These are phyloP conservation scores for Hypotaenidia okinawae DNA, from an alignment of 2,797 vertebrate species.

Conservation along the genomic window DNA sequence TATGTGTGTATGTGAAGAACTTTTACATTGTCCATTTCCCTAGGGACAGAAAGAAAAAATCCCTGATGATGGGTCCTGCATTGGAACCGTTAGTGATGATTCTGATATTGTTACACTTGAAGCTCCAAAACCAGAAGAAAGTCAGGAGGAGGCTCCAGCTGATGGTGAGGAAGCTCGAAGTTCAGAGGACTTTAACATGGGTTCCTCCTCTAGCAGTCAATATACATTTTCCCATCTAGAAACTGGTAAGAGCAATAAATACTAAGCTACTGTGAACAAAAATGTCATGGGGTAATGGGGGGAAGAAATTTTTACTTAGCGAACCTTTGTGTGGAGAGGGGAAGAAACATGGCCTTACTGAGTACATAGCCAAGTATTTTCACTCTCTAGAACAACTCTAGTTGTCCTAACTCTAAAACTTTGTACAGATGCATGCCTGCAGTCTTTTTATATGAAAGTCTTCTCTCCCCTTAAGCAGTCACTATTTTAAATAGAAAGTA, in stretches of 20 bases:
- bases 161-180: constrained; percentile 62
- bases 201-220: constrained; percentile 94
- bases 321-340: not conserved
- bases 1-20: not conserved
- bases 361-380: not conserved
- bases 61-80: constrained; percentile 76
- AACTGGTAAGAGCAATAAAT: constrained; percentile 74
- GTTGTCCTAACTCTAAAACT: not conserved
- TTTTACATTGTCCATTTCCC: not conserved
- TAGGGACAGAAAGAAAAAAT: constrained; percentile 71
- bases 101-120: constrained; percentile 95
- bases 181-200: constrained; percentile 85
- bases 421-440: not conserved
- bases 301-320: not conserved
- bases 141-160: constrained; percentile 70
- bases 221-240: constrained; percentile 91
- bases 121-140: constrained; percentile 83
- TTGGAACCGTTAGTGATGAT: constrained; percentile 89
- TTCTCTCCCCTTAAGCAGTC: not conserved
- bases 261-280: not conserved
- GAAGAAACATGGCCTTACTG: not conserved
- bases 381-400: not conserved
- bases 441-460: not conserved
- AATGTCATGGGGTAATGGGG: not conserved
- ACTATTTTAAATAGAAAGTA: not conserved